Conservation (phyloP, 2,888 invertebrate genomes). For the Seladonia tumulorum region DNA sequence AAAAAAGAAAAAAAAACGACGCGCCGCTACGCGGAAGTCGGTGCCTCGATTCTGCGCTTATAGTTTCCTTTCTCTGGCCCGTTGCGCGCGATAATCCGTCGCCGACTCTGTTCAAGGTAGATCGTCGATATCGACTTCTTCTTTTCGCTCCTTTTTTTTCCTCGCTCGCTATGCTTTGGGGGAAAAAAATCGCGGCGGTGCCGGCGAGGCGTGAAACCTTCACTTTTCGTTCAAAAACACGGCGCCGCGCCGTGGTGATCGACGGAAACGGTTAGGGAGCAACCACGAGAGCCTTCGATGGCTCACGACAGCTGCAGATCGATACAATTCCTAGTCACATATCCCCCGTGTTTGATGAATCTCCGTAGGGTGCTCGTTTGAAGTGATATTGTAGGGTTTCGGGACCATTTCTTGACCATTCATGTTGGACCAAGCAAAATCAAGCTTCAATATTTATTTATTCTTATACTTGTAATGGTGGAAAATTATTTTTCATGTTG, state of each 20-base stretch:
- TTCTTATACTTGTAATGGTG: too few relatives aligned
- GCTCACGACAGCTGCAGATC: neutral
- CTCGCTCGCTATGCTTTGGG: neutral
- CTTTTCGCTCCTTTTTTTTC: neutral
- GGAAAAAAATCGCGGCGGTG: neutral
- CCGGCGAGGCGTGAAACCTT: neutral
- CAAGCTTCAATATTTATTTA: too few relatives aligned
- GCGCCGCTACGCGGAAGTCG: constrained; percentile 36
- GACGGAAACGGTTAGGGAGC: neutral
- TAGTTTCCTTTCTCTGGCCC: constrained; percentile 48
- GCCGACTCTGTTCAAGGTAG: neutral
- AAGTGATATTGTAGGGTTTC: too few relatives aligned
- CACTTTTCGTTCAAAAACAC: neutral
- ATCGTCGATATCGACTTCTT: constrained; percentile 31
- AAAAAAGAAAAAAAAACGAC: constrained; percentile 21
- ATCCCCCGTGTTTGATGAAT: neutral
- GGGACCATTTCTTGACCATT: too few relatives aligned
- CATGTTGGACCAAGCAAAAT: too few relatives aligned
- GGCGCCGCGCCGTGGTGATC: neutral
- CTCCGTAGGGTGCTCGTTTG: neutral
- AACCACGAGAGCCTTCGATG: too few relatives aligned
- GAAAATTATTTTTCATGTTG: too few relatives aligned
- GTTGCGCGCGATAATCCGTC: constrained; percentile 2
- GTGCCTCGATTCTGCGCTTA: constrained; percentile 54
- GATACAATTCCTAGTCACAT: neutral